Percentiles rank a stretch among this genome's conserved stretches.
phyloP scores from a whole-genome alignment of 2,797 vertebrate genomes.

The Sebastes nivosus region DNA sequence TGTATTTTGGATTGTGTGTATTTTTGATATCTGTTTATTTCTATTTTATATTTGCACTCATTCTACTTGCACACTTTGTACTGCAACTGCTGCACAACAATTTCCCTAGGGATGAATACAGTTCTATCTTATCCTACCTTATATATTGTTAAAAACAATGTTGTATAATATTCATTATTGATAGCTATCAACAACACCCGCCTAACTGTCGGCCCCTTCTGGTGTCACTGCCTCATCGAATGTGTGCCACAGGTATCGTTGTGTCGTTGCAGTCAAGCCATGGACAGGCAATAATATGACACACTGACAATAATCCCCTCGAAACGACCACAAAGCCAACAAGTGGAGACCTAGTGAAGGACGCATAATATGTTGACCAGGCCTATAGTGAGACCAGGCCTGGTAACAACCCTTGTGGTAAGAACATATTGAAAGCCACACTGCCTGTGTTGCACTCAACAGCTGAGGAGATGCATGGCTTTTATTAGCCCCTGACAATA shows the following conservation, averaged over 20 bases:
- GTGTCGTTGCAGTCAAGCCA: background rate
- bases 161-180: background rate
- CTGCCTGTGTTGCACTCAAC: slow-evolving; percentile 34
- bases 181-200: background rate
- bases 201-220: background rate
- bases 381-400: background rate
- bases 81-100: background rate
- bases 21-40: too few species aligned
- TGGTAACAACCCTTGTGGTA: background rate
- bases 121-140: background rate
- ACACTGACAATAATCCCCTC: background rate
- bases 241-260: background rate
- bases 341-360: background rate
- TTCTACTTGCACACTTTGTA: too few species aligned
- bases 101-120: background rate
- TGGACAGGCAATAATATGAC: background rate
- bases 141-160: background rate
- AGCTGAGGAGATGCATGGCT: slow-evolving; percentile 56
- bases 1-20: too few species aligned
- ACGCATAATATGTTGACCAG: background rate
- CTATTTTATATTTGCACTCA: too few species aligned
- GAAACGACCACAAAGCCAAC: background rate
- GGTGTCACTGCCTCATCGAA: background rate
- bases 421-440: slow-evolving; percentile 36
- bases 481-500: slow-evolving; percentile 72